Evolutionary conservation across 2,113 vertebrate species (phyloP).

Genomic region (Arothron firmamentum): DNA sequence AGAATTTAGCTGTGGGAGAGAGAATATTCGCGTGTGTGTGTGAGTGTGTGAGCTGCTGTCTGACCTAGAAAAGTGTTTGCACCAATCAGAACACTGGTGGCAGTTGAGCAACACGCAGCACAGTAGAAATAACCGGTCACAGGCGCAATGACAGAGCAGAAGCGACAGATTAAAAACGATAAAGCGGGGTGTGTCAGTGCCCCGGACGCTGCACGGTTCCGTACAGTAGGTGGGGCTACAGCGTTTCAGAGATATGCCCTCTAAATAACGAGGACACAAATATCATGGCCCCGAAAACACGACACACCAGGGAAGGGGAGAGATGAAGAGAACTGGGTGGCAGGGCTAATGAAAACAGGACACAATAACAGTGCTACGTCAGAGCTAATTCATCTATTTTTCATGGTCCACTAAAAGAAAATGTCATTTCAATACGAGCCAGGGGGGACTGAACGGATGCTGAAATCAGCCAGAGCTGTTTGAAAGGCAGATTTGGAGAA

Average conservation of each 20-base stretch:
- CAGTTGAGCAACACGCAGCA: slow-evolving; percentile 61
- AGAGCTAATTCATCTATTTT: slow-evolving; percentile 35
- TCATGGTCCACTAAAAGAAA: slow-evolving; percentile 1
- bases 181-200: slow-evolving; percentile 1
- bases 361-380: slow-evolving; percentile 10
- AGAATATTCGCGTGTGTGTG: slow-evolving; percentile 46
- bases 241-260: slow-evolving; percentile 25
- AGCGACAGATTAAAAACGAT: slow-evolving; percentile 37
- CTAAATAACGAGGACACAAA: background rate
- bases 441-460: slow-evolving; percentile 10
- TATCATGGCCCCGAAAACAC: slow-evolving; percentile 6
- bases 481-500: background rate
- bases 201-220: slow-evolving; percentile 32
- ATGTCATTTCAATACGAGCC: slow-evolving; percentile 13
- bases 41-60: slow-evolving; percentile 47
- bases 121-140: slow-evolving; percentile 76
- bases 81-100: slow-evolving; percentile 56
- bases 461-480: background rate
- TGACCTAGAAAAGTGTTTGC: slow-evolving; percentile 77
- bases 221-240: slow-evolving; percentile 63
- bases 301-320: background rate
- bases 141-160: slow-evolving; percentile 64
- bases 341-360: slow-evolving; percentile 33
- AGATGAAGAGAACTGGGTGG: slow-evolving; percentile 11
- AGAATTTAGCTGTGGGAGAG: slow-evolving; percentile 24